Evolutionary conservation across 2,888 invertebrate species (phyloP).

Genomic region (Zootermopsis nevadensis): DNA sequence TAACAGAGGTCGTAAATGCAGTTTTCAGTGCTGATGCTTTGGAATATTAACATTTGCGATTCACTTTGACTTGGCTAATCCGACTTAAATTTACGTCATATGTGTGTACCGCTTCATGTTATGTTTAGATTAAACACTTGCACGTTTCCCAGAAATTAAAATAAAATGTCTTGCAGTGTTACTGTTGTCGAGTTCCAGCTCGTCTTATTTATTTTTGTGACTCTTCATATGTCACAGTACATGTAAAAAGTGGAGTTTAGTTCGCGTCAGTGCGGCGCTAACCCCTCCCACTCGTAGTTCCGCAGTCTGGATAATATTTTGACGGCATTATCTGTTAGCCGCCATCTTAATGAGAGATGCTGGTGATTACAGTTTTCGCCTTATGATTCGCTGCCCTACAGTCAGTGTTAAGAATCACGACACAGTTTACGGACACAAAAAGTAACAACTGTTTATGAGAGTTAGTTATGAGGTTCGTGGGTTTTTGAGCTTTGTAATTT

Average conservation of each 20-base stretch:
- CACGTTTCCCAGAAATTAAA: not conserved
- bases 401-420: not conserved
- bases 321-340: constrained; percentile 3
- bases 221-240: not conserved
- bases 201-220: not conserved
- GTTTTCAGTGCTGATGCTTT: not conserved
- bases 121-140: not conserved
- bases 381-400: not conserved
- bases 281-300: not conserved
- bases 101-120: not conserved
- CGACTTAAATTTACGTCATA: no score
- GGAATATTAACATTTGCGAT: not conserved
- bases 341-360: not conserved
- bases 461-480: no score
- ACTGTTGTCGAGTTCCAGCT: not conserved
- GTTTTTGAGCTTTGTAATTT: no score
- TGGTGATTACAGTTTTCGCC: not conserved
- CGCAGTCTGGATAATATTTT: not conserved
- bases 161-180: not conserved
- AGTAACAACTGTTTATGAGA: no score
- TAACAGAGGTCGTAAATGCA: no score
- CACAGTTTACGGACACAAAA: no score
- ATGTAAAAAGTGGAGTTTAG: not conserved
- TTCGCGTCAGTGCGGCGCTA: constrained; percentile 9
- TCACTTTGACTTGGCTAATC: not conserved